phyloP scores from a whole-genome alignment of 2,113 vertebrate genomes.

The Cercocebus atys region DNA sequence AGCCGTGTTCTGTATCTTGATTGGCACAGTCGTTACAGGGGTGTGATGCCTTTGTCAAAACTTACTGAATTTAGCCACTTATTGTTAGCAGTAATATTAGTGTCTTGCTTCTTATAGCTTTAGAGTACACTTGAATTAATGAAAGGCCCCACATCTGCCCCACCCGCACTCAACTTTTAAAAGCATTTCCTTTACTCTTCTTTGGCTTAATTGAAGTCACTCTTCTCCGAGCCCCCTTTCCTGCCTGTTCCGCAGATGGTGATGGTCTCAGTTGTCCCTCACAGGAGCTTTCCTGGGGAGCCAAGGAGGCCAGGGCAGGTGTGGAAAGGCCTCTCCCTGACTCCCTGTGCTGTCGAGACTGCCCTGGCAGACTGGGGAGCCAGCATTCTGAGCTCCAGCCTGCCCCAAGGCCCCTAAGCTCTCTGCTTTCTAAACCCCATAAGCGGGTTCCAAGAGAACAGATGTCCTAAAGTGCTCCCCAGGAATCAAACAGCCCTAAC shows the following conservation, averaged over 20 bases:
- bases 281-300: neutral
- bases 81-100: neutral
- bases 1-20: neutral
- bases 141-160: neutral
- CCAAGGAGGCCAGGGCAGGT: neutral
- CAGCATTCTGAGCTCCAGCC: fast-evolving
- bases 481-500: neutral
- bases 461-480: no score
- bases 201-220: neutral
- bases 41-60: neutral
- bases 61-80: neutral
- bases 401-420: neutral
- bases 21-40: neutral
- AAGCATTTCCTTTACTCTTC: neutral
- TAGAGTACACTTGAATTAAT: neutral
- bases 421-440: neutral
- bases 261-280: neutral
- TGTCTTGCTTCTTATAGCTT: neutral
- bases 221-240: neutral
- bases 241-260: neutral
- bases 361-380: neutral
- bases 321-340: neutral
- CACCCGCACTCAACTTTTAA: neutral
- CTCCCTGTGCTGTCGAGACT: fast-evolving
- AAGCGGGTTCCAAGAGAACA: neutral